These are phyloP conservation scores for Himalopsyche kuldschensis DNA, from an alignment of 2,888 invertebrate genomes.

Conservation along the genomic window DNA sequence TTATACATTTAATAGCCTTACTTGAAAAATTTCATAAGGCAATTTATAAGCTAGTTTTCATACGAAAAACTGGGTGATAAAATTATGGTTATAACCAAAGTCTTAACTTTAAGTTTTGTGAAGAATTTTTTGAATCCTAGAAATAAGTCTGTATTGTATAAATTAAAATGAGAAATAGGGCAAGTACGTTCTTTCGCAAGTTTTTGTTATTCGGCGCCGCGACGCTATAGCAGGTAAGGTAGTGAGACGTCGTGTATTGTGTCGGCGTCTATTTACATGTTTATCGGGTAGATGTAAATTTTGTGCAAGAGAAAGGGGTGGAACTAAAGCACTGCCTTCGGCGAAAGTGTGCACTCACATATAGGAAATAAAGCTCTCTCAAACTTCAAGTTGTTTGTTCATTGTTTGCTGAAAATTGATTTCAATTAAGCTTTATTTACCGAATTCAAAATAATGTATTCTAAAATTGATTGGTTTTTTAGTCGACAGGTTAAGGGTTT, in stretches of 20 bases:
- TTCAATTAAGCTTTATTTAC: neutral
- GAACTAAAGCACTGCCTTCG: neutral
- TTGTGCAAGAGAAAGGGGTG: neutral
- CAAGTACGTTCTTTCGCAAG: neutral
- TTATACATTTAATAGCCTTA: too few species aligned
- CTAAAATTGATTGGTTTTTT: too few species aligned
- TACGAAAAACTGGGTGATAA: too few species aligned
- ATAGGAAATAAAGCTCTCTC: neutral
- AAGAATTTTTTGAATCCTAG: too few species aligned
- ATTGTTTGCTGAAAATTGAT: neutral
- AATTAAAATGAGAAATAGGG: neutral
- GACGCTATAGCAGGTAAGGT: neutral
- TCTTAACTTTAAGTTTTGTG: too few species aligned
- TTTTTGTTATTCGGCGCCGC: neutral
- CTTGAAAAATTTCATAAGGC: too few species aligned
- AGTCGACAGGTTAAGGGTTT: too few species aligned
- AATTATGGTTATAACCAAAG: too few species aligned
- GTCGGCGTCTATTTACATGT: constrained; percentile 46
- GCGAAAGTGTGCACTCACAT: neutral
- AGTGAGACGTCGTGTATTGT: neutral
- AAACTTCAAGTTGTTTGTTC: neutral
- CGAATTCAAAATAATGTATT: too few species aligned
- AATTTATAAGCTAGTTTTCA: too few species aligned
- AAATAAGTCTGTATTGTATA: neutral
- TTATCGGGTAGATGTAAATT: constrained; percentile 43